Percentiles rank a stretch among this genome's conserved stretches.
Conservation (phyloP, 2,888 invertebrate species). For the Lithosia quadra region DNA sequence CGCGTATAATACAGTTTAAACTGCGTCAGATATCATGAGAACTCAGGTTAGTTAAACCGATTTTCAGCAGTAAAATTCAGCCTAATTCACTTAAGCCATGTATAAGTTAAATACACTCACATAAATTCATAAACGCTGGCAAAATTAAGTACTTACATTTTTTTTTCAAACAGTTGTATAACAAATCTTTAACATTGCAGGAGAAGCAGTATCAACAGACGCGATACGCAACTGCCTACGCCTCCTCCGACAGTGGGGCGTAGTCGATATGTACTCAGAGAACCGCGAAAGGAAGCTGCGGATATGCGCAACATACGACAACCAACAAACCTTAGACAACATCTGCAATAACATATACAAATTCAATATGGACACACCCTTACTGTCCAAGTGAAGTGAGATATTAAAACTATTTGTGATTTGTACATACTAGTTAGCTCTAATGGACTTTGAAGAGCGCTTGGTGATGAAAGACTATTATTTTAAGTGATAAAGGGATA, state of each 20-base stretch:
- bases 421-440: slow-evolving; percentile 26
- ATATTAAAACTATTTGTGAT: slow-evolving; percentile 1
- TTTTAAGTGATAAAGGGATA: slow-evolving; percentile 22
- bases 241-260: slow-evolving; percentile 93
- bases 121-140: no score
- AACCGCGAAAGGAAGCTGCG: slow-evolving; percentile 64
- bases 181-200: slow-evolving; percentile 75
- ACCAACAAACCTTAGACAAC: slow-evolving; percentile 49
- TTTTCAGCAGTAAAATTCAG: no score
- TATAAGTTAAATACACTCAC: no score
- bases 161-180: background rate
- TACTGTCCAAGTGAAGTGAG: slow-evolving; percentile 56
- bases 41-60: no score
- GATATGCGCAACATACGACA: slow-evolving; percentile 64
- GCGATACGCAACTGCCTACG: slow-evolving; percentile 94
- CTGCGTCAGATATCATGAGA: no score
- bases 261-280: slow-evolving; percentile 87
- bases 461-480: slow-evolving; percentile 14
- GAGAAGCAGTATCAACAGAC: slow-evolving; percentile 95
- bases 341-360: slow-evolving; percentile 69
- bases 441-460: background rate
- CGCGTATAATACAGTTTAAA: no score
- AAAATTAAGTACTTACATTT: no score
- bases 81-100: no score
- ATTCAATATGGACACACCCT: slow-evolving; percentile 71